Percentiles rank a stretch among this genome's conserved stretches.
phyloP scores from a whole-genome alignment of 1,140 invertebrate species.

The Ceratosolen fusciceps region DNA sequence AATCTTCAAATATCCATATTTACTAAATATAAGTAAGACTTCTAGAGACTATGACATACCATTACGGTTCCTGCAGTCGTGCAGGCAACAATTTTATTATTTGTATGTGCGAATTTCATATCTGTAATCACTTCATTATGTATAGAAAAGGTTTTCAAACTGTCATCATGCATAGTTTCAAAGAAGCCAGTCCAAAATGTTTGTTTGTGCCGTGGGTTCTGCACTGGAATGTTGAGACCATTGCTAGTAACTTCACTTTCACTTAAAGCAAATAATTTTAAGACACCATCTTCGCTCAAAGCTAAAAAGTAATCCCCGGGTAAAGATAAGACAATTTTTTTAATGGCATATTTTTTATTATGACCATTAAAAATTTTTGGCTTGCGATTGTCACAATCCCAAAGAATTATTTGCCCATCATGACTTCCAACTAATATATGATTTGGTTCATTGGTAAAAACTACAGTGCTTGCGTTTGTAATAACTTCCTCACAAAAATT shows the following conservation, averaged over 20 bases:
- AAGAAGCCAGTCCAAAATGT: slow-evolving; percentile 59
- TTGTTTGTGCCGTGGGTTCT: slow-evolving; percentile 64
- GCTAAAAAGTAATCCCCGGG: slow-evolving; percentile 61
- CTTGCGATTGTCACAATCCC: slow-evolving; percentile 57
- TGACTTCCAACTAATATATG: slow-evolving; percentile 62
- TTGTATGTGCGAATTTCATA: slow-evolving; percentile 58
- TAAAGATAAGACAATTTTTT: slow-evolving; percentile 62
- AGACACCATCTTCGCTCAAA: slow-evolving; percentile 59
- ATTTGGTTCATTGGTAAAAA: slow-evolving; percentile 61
- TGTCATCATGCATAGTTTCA: slow-evolving; percentile 56
- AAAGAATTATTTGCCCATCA: slow-evolving; percentile 59
- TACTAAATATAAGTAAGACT: slow-evolving; percentile 12
- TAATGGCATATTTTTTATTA: slow-evolving; percentile 54
- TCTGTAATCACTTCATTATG: slow-evolving; percentile 59
- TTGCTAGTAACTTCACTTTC: slow-evolving; percentile 52
- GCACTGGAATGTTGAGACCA: slow-evolving; percentile 38
- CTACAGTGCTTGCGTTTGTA: slow-evolving; percentile 54
- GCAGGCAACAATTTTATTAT: slow-evolving; percentile 61
- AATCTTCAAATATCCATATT: slow-evolving; percentile 22
- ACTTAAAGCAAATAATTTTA: slow-evolving; percentile 62
- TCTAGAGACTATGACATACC: slow-evolving; percentile 50
- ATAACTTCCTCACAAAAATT: slow-evolving; percentile 60
- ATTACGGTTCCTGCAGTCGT: slow-evolving; percentile 57
- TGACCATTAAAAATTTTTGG: slow-evolving; percentile 59
- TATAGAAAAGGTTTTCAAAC: slow-evolving; percentile 56